Evolutionary conservation across 2,888 invertebrate genomes (phyloP).

Genomic region (Hetaerina titia): DNA sequence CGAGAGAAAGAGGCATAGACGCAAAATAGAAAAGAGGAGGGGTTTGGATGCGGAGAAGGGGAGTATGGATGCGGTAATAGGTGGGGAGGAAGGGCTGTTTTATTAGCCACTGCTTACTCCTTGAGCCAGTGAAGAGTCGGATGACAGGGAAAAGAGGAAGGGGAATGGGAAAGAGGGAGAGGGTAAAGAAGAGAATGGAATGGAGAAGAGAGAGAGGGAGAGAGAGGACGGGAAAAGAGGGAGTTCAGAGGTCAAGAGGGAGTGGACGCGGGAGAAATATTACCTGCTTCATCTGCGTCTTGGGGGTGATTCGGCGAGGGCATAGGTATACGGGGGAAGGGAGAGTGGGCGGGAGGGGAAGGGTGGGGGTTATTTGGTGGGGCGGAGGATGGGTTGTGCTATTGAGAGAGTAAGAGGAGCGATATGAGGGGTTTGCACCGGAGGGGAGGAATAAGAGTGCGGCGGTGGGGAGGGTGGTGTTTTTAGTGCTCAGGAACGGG

Average conservation of each 20-base stretch:
- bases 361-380: background rate
- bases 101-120: background rate
- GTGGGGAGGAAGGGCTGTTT: background rate
- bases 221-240: background rate
- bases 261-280: constrained; percentile 61
- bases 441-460: background rate
- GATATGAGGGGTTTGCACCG: background rate
- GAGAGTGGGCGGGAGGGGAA: background rate
- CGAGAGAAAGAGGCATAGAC: background rate
- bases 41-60: background rate
- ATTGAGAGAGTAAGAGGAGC: constrained; percentile 52
- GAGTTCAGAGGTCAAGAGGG: background rate
- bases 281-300: constrained; percentile 66
- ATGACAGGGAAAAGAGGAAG: background rate
- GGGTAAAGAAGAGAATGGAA: background rate
- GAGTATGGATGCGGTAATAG: constrained; percentile 10
- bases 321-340: background rate
- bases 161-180: background rate
- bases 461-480: background rate
- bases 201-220: background rate
- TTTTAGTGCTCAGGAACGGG: background rate
- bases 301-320: constrained; percentile 41
- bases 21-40: background rate
- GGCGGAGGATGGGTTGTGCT: background rate
- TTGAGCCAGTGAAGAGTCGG: background rate